A percentile compares a stretch with the other conserved stretches of the same genome.
phyloP scores from a whole-genome alignment of 2,797 vertebrate species.

The Dendrocincla fuliginosa region DNA sequence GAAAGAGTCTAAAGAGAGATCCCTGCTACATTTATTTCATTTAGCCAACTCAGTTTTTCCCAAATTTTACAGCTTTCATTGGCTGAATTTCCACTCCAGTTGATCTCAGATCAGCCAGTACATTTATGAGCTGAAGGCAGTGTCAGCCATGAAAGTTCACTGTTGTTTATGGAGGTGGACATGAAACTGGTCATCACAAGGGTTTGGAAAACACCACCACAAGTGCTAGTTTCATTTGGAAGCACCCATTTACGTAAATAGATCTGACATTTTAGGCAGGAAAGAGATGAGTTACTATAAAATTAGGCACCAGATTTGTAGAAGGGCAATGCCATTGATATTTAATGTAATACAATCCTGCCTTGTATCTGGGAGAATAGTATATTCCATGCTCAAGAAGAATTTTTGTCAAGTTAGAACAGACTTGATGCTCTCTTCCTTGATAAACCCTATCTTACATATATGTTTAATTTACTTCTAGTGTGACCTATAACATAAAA shows the following conservation, averaged over 20 bases:
- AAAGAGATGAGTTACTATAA: background rate
- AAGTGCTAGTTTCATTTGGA: background rate
- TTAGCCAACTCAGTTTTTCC: background rate
- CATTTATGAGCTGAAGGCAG: background rate
- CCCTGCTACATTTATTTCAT: background rate
- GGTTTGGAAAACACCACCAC: background rate
- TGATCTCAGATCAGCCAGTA: background rate
- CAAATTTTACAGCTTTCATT: background rate
- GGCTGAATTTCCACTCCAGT: background rate
- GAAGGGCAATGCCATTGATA: background rate
- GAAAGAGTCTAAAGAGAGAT: background rate
- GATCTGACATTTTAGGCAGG: background rate
- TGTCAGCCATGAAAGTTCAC: background rate
- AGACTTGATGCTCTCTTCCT: accelerated
- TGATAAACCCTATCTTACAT: background rate
- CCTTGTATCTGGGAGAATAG: background rate
- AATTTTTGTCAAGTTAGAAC: background rate
- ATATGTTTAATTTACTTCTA: background rate
- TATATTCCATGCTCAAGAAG: background rate
- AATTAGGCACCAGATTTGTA: background rate
- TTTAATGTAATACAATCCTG: background rate
- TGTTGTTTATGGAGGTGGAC: background rate
- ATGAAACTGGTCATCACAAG: background rate
- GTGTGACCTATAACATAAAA: background rate
- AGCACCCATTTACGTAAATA: background rate